phyloP scores from a whole-genome alignment of 2,797 vertebrate genomes.

The Coilia nasus region DNA sequence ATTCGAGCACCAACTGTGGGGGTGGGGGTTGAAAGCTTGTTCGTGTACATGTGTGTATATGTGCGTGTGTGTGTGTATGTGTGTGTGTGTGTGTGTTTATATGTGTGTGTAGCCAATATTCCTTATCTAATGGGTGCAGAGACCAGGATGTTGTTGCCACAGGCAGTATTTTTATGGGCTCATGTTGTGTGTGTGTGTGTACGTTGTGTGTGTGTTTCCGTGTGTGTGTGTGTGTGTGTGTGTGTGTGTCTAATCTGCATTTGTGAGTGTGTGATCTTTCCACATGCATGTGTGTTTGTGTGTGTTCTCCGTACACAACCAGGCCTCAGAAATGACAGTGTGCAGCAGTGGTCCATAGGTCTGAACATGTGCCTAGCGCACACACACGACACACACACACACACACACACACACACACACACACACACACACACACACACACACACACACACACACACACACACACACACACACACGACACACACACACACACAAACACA shows the following conservation, averaged over 20 bases:
- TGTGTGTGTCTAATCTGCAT: conserved; percentile 22
- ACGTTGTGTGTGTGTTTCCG: conserved; percentile 19
- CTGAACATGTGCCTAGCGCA: neutral
- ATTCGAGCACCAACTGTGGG: neutral
- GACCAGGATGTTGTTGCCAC: conserved; percentile 42
- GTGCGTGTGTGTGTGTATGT: neutral
- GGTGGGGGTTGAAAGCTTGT: conserved; percentile 17
- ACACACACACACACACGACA: neutral
- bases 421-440: conserved; percentile 4
- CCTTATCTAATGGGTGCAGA: conserved; percentile 52
- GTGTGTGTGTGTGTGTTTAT: conserved; percentile 4
- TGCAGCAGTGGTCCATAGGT: conserved; percentile 24
- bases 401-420: neutral
- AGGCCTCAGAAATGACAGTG: conserved; percentile 33
- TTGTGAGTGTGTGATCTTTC: conserved; percentile 23
- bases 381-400: neutral
- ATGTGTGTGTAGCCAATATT: conserved; percentile 36
- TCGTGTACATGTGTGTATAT: neutral
- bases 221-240: neutral
- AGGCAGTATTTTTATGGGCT: conserved; percentile 31
- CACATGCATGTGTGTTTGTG: conserved; percentile 2
- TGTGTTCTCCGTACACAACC: conserved; percentile 23
- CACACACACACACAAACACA: conserved; percentile 6
- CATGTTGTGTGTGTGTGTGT: neutral
- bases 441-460: neutral